Base-by-base conservation (phyloP, 1,140 invertebrate species). In the Listronotus bonariensis region DNA sequence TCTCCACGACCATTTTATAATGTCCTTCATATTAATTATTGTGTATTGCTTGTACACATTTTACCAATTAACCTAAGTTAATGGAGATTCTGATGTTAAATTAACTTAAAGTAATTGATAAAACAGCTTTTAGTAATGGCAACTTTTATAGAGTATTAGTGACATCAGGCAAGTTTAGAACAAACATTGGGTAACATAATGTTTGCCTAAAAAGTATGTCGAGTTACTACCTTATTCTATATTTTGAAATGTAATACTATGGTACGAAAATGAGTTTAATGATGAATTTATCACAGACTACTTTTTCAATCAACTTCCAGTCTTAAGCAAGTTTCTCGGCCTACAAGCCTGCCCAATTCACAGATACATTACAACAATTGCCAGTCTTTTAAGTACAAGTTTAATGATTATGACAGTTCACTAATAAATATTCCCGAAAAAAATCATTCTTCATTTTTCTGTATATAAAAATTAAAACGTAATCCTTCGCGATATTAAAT, bases 221-320 rank as follows among this genome's bases (percentile, higher is more conserved):
- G 8, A 49, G 15, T 46, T 26, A 57, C 14, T 12, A 14, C 11
- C 54, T 12, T 32, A 41, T 17, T 38, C 6, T 38, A 49, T 49
- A 41, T 20, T 32, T 32, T 15, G 34, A 32, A 31, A 26, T 32
- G 4, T 42, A 61, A 52, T 52, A 61, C 56, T 45, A 58, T 26
- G 54, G 42, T 55, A 48, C 32, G 52, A 63, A 55, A 63, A 55
- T 46, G 51, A 63, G 38, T 40, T 54, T 54, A 52, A 55, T 63
- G 40, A 55, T 53, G 26, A 46, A n/a, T 63, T 63, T 63, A 63
- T 63, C 60, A 63, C 60, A 63, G 60, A 63, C 60, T 63, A 63
- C 60, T 31, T 54, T 42, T 26, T 46, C 26, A 36, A 55, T 18
- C 20, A 62, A 62, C 9, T 11, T 41, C 18, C 42, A 58, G 41